Conservation (phyloP, 2,797 vertebrate species). For the Sebastiscus tertius region DNA sequence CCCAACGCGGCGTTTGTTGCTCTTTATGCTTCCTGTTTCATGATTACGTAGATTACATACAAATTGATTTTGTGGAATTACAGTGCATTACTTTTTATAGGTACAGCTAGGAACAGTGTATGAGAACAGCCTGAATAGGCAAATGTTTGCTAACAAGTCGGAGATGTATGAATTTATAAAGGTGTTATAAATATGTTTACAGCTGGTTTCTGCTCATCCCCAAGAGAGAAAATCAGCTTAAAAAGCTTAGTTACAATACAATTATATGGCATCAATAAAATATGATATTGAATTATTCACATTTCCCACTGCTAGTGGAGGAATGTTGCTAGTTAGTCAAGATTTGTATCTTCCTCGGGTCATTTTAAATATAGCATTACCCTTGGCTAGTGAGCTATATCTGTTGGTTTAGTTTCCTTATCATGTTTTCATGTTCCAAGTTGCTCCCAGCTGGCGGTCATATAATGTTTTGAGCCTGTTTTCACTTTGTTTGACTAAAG, state of each 20-base stretch:
- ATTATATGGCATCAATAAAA: background rate
- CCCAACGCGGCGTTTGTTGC: too few species aligned
- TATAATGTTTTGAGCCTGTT: background rate
- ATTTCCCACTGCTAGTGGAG: background rate
- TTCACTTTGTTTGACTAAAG: constrained; percentile 6
- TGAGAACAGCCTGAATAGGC: too few species aligned
- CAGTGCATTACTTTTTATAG: too few species aligned
- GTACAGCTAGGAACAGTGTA: too few species aligned
- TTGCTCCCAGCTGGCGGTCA: background rate
- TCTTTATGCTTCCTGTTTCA: too few species aligned
- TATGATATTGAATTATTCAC: background rate
- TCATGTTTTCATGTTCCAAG: background rate
- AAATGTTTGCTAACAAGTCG: background rate
- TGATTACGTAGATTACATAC: too few species aligned
- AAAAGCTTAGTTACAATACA: background rate
- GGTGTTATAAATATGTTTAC: too few species aligned
- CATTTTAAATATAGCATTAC: background rate
- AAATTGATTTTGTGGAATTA: too few species aligned
- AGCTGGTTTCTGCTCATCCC: background rate
- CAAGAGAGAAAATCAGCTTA: background rate
- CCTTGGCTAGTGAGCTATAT: background rate
- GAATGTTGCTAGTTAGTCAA: background rate
- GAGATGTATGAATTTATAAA: background rate
- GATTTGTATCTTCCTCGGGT: background rate
- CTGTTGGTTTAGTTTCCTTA: background rate